Evolutionary conservation across 2,888 invertebrate genomes (phyloP).

Genomic region (Calameuta idolon): DNA sequence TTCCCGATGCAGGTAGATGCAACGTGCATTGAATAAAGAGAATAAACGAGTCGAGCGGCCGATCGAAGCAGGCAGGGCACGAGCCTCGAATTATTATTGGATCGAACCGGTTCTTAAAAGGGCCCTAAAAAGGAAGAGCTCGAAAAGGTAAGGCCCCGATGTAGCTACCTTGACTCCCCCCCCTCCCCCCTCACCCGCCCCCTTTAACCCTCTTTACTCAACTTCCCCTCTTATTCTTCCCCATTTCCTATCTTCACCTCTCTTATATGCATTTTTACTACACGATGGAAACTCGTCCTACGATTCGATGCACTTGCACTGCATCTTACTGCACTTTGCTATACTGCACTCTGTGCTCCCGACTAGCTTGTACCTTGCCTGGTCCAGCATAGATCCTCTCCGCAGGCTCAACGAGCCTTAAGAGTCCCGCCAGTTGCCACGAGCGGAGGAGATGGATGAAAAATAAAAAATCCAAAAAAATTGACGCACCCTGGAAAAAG

Average conservation of each 20-base stretch:
- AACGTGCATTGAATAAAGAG: background rate
- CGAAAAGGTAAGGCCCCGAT: background rate
- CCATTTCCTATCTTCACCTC: background rate
- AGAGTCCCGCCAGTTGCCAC: background rate
- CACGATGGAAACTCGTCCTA: background rate
- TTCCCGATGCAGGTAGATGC: background rate
- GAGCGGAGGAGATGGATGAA: background rate
- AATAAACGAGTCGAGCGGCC: background rate
- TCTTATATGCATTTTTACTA: background rate
- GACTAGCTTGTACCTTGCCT: background rate
- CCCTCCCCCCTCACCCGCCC: too few relatives aligned
- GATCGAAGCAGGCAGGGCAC: background rate
- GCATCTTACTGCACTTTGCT: too few relatives aligned
- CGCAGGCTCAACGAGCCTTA: background rate
- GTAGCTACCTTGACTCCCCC: too few relatives aligned
- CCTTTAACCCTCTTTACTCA: background rate
- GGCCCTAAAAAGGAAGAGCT: background rate
- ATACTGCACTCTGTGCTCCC: background rate
- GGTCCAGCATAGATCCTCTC: background rate
- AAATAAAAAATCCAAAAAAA: background rate
- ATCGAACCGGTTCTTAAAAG: background rate
- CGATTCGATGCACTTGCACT: background rate
- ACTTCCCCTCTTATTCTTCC: background rate
- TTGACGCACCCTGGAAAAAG: too few relatives aligned
- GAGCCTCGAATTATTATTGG: background rate